These are phyloP conservation scores for Drosophila mimica DNA, from an alignment of 2,888 invertebrate species.

Conservation along the genomic window DNA sequence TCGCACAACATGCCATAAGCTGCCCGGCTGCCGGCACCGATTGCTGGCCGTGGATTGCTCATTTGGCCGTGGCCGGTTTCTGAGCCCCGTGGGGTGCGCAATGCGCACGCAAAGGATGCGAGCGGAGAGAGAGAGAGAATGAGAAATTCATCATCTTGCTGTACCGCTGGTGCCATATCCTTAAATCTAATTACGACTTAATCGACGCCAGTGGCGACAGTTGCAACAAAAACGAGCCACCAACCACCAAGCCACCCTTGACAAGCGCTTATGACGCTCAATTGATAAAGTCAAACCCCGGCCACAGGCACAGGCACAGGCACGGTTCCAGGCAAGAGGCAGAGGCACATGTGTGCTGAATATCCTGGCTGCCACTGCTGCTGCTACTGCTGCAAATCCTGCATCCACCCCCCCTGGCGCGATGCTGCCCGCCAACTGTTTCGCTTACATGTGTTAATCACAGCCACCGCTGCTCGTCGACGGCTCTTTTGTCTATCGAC, in stretches of 20 bases:
- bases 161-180: conserved; percentile 84
- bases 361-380: conserved; percentile 8
- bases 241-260: conserved; percentile 65
- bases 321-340: conserved; percentile 40
- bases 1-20: conserved; percentile 81
- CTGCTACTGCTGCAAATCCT: conserved; percentile 28
- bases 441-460: conserved; percentile 81
- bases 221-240: conserved; percentile 65
- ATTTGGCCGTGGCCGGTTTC: conserved; percentile 62
- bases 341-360: conserved; percentile 18
- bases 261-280: conserved; percentile 81
- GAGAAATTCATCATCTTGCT: conserved; percentile 83
- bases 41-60: conserved; percentile 67
- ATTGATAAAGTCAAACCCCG: conserved; percentile 83
- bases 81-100: conserved; percentile 70
- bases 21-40: conserved; percentile 53
- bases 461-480: conserved; percentile 64
- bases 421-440: conserved; percentile 58
- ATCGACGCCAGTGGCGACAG: conserved; percentile 84
- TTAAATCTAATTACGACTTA: conserved; percentile 85
- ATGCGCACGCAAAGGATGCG: conserved; percentile 43
- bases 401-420: conserved; percentile 17
- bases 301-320: conserved; percentile 53
- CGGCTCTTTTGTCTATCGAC: conserved; percentile 64
- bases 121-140: conserved; percentile 9